phyloP scores from a whole-genome alignment of 2,113 vertebrate genomes.

The Xenopus laevis region DNA sequence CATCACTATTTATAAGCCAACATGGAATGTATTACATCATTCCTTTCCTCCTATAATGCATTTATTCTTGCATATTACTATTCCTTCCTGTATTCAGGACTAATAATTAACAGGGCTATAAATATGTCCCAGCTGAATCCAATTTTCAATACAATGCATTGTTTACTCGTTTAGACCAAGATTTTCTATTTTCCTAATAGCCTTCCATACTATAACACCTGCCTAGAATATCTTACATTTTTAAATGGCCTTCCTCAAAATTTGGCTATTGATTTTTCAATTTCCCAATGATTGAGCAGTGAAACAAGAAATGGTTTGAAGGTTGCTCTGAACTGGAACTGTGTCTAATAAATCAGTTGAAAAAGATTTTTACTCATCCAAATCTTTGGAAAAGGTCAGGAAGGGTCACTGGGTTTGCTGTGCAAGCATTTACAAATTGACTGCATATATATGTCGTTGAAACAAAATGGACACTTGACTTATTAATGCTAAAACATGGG shows the following conservation, averaged over 20 bases:
- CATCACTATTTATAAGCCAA: too few species aligned
- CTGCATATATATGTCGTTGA: background rate
- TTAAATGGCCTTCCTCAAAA: background rate
- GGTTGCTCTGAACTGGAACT: slow-evolving; percentile 11
- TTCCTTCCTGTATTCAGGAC: too few species aligned
- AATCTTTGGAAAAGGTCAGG: background rate
- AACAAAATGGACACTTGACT: background rate
- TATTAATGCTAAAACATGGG: background rate
- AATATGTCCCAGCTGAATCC: too few species aligned
- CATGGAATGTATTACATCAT: too few species aligned
- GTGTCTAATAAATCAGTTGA: slow-evolving; percentile 5
- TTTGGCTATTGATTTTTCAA: slow-evolving; percentile 9
- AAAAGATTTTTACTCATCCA: background rate
- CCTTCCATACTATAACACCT: too few species aligned
- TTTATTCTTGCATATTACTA: too few species aligned
- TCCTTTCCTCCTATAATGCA: too few species aligned
- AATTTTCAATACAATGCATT: too few species aligned
- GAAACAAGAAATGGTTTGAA: background rate
- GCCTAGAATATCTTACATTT: background rate
- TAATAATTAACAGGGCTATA: too few species aligned
- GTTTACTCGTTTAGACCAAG: too few species aligned
- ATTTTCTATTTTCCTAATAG: too few species aligned
- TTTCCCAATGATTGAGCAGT: slow-evolving; percentile 13
- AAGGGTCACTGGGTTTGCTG: background rate
- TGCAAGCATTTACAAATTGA: background rate